Conservation (phyloP, 2,113 vertebrate species). For the Oplegnathus fasciatus region DNA sequence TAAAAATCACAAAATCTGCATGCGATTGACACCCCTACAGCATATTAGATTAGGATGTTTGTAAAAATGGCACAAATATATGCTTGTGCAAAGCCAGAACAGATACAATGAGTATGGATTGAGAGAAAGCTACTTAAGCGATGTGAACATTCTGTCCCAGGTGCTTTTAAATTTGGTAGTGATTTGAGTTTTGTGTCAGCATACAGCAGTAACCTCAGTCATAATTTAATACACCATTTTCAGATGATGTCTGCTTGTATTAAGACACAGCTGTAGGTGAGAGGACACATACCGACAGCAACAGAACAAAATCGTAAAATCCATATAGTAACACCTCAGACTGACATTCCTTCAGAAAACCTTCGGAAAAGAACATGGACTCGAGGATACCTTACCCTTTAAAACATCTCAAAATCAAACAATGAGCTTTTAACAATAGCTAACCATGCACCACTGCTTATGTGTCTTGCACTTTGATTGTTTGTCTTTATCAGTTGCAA, state of each 20-base stretch:
- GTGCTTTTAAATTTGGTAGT: slow-evolving; percentile 5
- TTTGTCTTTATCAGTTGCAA: slow-evolving; percentile 82
- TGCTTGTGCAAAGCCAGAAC: neutral
- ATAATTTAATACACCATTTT: slow-evolving; percentile 2
- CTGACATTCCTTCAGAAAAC: neutral
- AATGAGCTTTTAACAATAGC: slow-evolving; percentile 78
- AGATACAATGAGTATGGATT: neutral
- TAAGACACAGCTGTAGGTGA: slow-evolving; percentile 8
- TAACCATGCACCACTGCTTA: slow-evolving; percentile 84
- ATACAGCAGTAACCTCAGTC: neutral
- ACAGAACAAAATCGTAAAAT: neutral
- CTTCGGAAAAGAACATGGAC: slow-evolving; percentile 13
- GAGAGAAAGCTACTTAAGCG: neutral
- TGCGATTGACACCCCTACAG: slow-evolving; percentile 48
- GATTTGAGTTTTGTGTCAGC: neutral
- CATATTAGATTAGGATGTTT: slow-evolving; percentile 17
- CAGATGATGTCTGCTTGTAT: neutral
- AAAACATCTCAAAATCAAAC: slow-evolving; percentile 29
- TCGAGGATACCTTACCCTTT: neutral
- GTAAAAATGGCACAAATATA: neutral
- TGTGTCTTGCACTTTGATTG: slow-evolving; percentile 86
- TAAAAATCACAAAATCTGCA: slow-evolving; percentile 65
- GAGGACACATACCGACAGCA: slow-evolving; percentile 1
- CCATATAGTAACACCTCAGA: neutral
- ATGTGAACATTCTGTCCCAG: neutral